Base-by-base conservation (phyloP, 2,113 vertebrate species). In the Erythrocercus mccallii region DNA sequence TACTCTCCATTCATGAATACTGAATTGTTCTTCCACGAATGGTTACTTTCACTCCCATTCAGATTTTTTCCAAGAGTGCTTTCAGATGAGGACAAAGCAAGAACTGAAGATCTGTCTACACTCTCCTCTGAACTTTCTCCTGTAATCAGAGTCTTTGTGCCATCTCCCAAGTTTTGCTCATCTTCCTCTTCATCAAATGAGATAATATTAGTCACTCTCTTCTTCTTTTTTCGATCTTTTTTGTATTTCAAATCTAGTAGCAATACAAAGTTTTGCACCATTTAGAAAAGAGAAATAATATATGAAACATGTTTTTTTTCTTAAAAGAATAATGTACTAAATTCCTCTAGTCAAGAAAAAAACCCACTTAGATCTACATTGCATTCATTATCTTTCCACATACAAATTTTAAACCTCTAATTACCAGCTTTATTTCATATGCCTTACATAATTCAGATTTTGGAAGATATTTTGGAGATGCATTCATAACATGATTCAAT, bases 171-270 rank as follows among this genome's bases (percentile, higher is more conserved):
- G 86, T 74, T 95, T 77, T 98, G 98, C n/a, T 98, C 98, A 6
- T 98, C 99, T 11, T 99, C 99, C 1, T 99, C 99, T 66, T 99
- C 98, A 45, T 99, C 99, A 91, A 99, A 99, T 14, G 99, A 99
- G 92, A 99, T 99, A 19, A 99, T 99, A 97, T 99, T 99, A 73
- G 99, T 99, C 97, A 99, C 97, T 96, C 99, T 99, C 97, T 99
- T 99, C 97, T 98, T 99, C 97, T 98, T 99, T 79, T 99, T 98
- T 17, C 99, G 97, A 85, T 99, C 99, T 82, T 98, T 99, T 97
- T 96, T 99, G 86, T 77, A 91, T 95, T 92, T 98, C 60, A 95
- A 97, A 96, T 99, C 99, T 99, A 96, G 42, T 8, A 88, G 38
- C 22, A 97, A 96, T 44, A 70, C 8, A 69, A 69, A 92, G 21